Evolutionary conservation across 1,140 invertebrate species (phyloP), one percentile per base, ranked within the genome.

Genomic region (Stegodyphus mimosarum): DNA sequence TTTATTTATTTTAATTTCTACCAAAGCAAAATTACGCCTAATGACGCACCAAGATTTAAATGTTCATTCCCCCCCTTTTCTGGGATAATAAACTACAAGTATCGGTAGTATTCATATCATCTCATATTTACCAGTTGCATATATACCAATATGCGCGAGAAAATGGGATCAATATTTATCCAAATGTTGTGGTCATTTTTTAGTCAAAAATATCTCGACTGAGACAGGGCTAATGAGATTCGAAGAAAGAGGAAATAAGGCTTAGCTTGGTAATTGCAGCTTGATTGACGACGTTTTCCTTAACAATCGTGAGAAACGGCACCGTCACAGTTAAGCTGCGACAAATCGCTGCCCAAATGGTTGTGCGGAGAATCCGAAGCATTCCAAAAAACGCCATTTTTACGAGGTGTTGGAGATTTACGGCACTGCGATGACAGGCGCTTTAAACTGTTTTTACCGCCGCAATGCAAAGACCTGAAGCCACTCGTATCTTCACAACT

Each of bases 351-450:
- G 55, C 49, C 55, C 55, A 60, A 60, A 60, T 60, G 55, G 55
- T 11, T 73, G 9, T 18, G 66, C 66, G 6, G 66, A 79, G 76
- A 79, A 79, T 79, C 52, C 76, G 13, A 79, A 70, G 17, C 66
- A 79, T 69, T 53, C 76, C 64, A 79, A 79, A 79, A 74, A 76
- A 64, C 69, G 17, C 60, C 60, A 49, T 64, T 76, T 64, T 49
- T 64, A 63, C 74, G 15, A 51, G 9, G 49, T 13, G 10, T 9
- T 7, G 69, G 69, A 71, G 69, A 71, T 71, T 71, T 71, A 71
- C 69, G 69, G 55, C 55, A 71, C 49, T n/a, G 74, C 15, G 33
- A 48, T 11, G 52, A 52, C 72, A 9, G 18, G 15, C 33, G 33
- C 33, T 33, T 33, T 33, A 33, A 33, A 33, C 33, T 33, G 1